Percentiles rank a stretch among this genome's conserved stretches.
These are phyloP conservation scores for Lanius ludovicianus DNA, from an alignment of 2,113 vertebrate genomes.

Conservation along the genomic window DNA sequence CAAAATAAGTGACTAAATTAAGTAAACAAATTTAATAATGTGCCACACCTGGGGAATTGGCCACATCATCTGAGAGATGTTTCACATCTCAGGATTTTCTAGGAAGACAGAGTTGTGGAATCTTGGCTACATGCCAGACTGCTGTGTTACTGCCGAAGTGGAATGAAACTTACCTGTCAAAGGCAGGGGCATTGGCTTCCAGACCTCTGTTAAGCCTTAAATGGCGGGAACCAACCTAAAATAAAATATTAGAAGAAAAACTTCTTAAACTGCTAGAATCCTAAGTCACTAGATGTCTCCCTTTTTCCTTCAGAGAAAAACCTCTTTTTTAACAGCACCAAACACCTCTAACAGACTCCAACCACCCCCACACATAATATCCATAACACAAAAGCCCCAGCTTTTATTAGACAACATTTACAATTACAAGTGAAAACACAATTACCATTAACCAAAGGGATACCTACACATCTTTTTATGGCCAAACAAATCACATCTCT, in stretches of 20 bases:
- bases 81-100: not conserved
- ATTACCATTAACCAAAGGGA: constrained; percentile 18
- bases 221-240: constrained; percentile 80
- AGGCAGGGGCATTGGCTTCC: constrained; percentile 83
- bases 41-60: not conserved
- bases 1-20: not conserved
- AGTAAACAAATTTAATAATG: not conserved
- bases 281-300: constrained; percentile 57
- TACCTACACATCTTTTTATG: constrained; percentile 21
- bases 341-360: not conserved
- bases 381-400: constrained; percentile 8
- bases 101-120: not conserved
- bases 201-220: constrained; percentile 80
- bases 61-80: not conserved
- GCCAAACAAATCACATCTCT: not conserved
- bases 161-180: constrained; percentile 75
- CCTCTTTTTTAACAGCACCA: not conserved
- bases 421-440: not conserved
- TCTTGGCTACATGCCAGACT: not conserved
- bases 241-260: constrained; percentile 4
- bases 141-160: not conserved
- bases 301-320: constrained; percentile 47
- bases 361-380: not conserved
- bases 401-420: constrained; percentile 19
- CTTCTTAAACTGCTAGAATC: not conserved